These are phyloP conservation scores for Zosterops hypoxanthus DNA, from an alignment of 2,113 vertebrate genomes.

Conservation along the genomic window DNA sequence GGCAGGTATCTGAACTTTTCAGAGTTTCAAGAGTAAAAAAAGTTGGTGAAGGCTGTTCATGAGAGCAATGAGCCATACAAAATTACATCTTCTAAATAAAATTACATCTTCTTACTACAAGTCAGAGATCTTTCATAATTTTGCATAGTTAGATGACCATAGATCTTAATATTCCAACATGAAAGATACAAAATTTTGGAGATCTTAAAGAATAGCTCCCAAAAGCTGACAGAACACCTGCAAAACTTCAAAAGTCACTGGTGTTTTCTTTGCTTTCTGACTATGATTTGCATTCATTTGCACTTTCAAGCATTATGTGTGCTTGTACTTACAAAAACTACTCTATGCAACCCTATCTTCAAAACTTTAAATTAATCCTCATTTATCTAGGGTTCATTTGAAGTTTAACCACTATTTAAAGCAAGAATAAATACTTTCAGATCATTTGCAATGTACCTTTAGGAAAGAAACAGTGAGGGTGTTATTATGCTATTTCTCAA, in stretches of 20 bases:
- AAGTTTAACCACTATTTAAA: neutral
- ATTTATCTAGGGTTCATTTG: neutral
- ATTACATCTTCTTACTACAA: neutral
- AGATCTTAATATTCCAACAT: neutral
- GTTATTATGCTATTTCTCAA: neutral
- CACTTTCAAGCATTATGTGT: neutral
- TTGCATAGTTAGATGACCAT: neutral
- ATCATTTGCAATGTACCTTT: neutral
- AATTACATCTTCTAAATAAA: neutral
- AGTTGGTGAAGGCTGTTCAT: neutral
- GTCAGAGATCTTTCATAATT: neutral
- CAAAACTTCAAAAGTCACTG: neutral
- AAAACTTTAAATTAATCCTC: neutral
- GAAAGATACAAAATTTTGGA: neutral
- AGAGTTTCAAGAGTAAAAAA: neutral
- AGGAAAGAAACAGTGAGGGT: neutral
- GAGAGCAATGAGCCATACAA: neutral
- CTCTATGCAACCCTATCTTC: neutral
- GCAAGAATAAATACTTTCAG: neutral
- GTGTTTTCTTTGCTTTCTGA: neutral
- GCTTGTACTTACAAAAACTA: neutral
- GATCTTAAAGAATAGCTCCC: neutral
- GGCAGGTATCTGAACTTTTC: neutral
- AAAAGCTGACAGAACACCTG: neutral
- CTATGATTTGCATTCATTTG: neutral